These are phyloP conservation scores for Oreonectes daqikongensis DNA, from an alignment of 2,797 vertebrate genomes.

Conservation along the genomic window DNA sequence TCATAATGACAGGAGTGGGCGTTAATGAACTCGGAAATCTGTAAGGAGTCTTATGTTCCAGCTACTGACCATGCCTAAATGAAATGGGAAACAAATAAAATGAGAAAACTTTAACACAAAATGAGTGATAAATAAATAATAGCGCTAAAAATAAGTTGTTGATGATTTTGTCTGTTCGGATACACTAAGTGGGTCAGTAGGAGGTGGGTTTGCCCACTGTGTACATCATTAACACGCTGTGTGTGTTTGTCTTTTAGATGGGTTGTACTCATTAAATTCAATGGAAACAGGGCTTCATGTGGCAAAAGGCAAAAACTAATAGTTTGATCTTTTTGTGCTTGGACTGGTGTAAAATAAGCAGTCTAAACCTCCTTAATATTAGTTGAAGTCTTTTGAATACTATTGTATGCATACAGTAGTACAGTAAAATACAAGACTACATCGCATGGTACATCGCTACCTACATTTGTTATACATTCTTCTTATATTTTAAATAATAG, in stretches of 20 bases:
- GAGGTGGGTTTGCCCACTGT: conserved; percentile 10
- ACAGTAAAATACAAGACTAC: not conserved
- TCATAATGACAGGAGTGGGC: conserved; percentile 15
- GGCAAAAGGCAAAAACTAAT: not conserved
- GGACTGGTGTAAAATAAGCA: not conserved
- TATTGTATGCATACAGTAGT: not conserved
- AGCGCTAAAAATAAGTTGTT: conserved; percentile 9
- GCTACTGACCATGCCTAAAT: not conserved
- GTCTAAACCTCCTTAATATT: not conserved
- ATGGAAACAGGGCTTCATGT: not conserved
- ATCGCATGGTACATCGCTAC: too few relatives aligned
- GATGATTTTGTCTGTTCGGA: not conserved
- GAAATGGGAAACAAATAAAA: conserved; percentile 1
- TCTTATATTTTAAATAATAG: too few relatives aligned
- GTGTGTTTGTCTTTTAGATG: conserved; percentile 19
- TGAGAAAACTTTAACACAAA: not conserved
- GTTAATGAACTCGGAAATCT: not conserved
- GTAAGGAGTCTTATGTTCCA: not conserved
- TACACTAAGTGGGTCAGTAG: conserved; percentile 20
- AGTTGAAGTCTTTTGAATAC: not conserved
- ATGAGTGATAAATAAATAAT: conserved; percentile 6
- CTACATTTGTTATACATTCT: too few relatives aligned
- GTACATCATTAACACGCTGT: conserved; percentile 21
- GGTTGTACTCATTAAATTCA: conserved; percentile 12
- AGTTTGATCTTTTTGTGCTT: conserved; percentile 10